These are phyloP conservation scores for Homalodisca vitripennis DNA, from an alignment of 1,140 invertebrate species.

Conservation along the genomic window DNA sequence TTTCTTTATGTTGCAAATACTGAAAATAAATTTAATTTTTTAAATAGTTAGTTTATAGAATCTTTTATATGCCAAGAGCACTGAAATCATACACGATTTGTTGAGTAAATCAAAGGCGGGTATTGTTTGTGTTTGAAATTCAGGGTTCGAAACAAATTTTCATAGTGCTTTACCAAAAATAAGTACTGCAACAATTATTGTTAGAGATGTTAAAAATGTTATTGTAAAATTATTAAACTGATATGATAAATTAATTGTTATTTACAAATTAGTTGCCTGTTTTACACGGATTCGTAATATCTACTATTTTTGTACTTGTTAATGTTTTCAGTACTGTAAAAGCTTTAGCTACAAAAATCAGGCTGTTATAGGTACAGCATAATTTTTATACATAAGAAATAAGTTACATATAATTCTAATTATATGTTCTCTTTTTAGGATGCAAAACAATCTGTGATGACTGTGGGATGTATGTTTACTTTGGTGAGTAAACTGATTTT, in stretches of 20 bases:
- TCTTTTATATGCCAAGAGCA: too few relatives aligned
- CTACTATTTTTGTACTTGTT: neutral
- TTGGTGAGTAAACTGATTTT: conserved; percentile 47
- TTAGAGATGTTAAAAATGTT: neutral
- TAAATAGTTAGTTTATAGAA: too few relatives aligned
- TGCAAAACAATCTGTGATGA: conserved; percentile 41
- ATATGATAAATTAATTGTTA: neutral
- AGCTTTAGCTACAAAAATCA: neutral
- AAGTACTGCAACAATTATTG: neutral
- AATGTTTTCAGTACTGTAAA: neutral
- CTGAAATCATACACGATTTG: too few relatives aligned
- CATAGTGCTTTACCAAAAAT: too few relatives aligned
- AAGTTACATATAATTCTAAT: neutral
- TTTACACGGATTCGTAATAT: neutral
- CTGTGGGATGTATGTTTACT: conserved; percentile 39
- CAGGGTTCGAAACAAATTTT: too few relatives aligned
- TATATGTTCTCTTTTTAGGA: conserved; percentile 42
- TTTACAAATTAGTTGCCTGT: neutral
- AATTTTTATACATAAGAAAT: neutral
- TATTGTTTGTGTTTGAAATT: too few relatives aligned
- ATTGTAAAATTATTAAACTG: neutral
- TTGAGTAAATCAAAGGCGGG: too few relatives aligned
- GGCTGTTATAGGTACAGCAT: neutral
- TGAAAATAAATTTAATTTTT: too few relatives aligned
- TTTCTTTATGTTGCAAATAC: too few relatives aligned